phyloP scores from a whole-genome alignment of 23 tunicate genomes.

The Styela plicata region DNA sequence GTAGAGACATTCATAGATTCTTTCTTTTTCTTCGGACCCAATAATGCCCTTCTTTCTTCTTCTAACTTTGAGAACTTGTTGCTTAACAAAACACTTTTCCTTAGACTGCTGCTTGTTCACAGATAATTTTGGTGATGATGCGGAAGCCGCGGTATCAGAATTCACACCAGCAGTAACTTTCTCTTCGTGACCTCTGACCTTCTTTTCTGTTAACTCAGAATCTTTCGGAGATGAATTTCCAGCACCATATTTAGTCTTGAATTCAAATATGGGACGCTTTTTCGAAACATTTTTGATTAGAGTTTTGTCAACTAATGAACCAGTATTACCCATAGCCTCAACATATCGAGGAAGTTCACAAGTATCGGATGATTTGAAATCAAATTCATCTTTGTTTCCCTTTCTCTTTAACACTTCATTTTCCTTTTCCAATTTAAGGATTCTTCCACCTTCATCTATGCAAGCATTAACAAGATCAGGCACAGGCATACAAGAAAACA shows the following conservation, averaged over 20 bases:
- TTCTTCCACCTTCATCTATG: slow-evolving; percentile 26
- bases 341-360: slow-evolving; percentile 39
- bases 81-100: not conserved
- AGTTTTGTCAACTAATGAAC: slow-evolving; percentile 24
- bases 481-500: slow-evolving; percentile 43
- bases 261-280: not conserved
- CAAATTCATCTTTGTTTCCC: not conserved
- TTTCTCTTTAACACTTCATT: slow-evolving; percentile 18
- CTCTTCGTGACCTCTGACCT: not conserved
- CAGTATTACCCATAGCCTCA: slow-evolving; percentile 51
- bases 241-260: not conserved
- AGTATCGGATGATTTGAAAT: not conserved
- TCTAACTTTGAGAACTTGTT: not conserved
- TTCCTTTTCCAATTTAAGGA: slow-evolving; percentile 38
- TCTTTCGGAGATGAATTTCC: not conserved
- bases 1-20: not conserved
- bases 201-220: not conserved
- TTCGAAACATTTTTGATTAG: not conserved
- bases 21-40: not conserved
- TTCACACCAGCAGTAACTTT: not conserved
- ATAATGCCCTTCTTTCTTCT: not conserved
- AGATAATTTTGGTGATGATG: not conserved
- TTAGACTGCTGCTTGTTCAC: not conserved
- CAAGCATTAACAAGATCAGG: slow-evolving; percentile 40
- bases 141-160: not conserved